A percentile compares a stretch with the other conserved stretches of the same genome.
phyloP scores from a whole-genome alignment of 2,113 vertebrate genomes.

The Ctenomys sociabilis region DNA sequence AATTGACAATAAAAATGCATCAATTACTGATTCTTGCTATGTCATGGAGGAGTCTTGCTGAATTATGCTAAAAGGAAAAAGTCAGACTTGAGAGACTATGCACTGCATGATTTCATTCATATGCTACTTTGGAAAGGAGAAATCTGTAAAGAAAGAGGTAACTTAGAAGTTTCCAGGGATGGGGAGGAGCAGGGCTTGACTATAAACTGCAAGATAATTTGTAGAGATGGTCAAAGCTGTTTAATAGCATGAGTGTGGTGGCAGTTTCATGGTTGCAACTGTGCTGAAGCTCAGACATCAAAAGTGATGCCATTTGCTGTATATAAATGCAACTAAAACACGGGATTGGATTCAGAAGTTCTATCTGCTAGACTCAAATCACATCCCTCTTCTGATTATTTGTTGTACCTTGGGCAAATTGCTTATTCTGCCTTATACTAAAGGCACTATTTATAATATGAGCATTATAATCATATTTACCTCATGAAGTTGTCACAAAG shows the following conservation, averaged over 20 bases:
- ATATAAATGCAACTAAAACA: not conserved
- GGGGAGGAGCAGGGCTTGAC: not conserved
- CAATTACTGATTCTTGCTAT: not conserved
- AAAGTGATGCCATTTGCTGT: not conserved
- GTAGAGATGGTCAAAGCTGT: not conserved
- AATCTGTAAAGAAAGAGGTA: not conserved
- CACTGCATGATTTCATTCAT: not conserved
- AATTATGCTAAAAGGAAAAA: conserved; percentile 5
- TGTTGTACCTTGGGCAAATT: conserved; percentile 35
- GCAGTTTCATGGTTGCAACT: not conserved
- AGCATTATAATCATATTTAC: not conserved
- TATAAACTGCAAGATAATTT: not conserved
- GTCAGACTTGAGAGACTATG: not conserved
- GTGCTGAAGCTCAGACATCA: not conserved
- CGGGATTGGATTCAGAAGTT: not conserved
- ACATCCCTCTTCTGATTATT: not conserved
- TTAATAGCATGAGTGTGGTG: not conserved
- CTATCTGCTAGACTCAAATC: conserved; percentile 22
- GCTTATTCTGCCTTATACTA: conserved; percentile 1
- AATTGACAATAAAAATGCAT: not conserved
- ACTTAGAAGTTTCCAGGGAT: not conserved
- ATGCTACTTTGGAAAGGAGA: not conserved
- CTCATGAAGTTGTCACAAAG: not conserved
- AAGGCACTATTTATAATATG: conserved; percentile 1
- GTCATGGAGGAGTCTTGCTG: not conserved